Conservation (phyloP, 2,888 invertebrate species). For the Nomada flava region DNA sequence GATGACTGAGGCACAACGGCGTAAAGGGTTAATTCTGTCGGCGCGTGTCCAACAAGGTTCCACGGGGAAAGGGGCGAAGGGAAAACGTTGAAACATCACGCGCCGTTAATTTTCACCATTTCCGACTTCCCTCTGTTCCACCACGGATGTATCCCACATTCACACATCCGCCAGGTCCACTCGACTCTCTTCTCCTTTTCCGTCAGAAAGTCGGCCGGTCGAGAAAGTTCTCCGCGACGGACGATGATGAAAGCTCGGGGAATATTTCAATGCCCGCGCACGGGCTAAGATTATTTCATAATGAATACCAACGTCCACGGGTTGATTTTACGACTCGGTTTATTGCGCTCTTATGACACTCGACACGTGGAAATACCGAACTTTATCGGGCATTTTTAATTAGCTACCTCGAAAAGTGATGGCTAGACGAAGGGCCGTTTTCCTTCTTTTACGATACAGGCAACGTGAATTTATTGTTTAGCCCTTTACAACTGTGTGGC, state of each 20-base stretch:
- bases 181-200: constrained; percentile 33
- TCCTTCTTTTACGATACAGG: no score
- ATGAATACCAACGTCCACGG: neutral
- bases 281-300: constrained; percentile 25
- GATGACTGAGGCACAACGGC: neutral
- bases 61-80: constrained; percentile 36
- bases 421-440: no score
- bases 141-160: constrained; percentile 19
- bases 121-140: neutral
- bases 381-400: constrained; percentile 30
- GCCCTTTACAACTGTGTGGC: no score
- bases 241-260: constrained; percentile 29
- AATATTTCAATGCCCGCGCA: neutral
- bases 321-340: constrained; percentile 34
- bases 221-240: constrained; percentile 33
- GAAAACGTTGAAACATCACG: constrained; percentile 6
- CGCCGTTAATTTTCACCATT: constrained; percentile 45
- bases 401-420: neutral
- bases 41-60: constrained; percentile 36
- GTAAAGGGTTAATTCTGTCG: constrained; percentile 41
- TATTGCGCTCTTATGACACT: constrained; percentile 8
- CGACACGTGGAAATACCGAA: constrained; percentile 19
- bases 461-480: no score
- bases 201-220: constrained; percentile 35
- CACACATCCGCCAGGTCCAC: neutral